Evolutionary conservation across 2,797 vertebrate genomes (phyloP), one percentile per base, ranked within the genome.

Genomic region (Carduelis carduelis): DNA sequence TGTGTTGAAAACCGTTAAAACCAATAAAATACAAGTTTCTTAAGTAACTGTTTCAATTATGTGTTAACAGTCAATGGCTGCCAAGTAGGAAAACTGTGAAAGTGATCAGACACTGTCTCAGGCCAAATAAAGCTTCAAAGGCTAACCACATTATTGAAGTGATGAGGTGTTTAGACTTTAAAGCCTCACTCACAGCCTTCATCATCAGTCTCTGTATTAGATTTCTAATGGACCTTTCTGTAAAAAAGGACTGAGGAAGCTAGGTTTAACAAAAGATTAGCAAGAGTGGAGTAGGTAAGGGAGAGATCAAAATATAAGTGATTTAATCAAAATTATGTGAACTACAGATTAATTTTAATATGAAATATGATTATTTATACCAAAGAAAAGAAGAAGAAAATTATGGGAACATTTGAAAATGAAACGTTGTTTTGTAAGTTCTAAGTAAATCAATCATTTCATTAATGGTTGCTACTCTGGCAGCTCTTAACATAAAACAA

Each of bases 161-260:
- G 78, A 93, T 92, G 93, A 96, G 89, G 91, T 94, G 89, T 92
- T 96, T 80, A 86, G 85, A 41, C 69, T 90, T 96, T 90, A 96
- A 96, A 91, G 66, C 69, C 65, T n/a, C 63, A 53, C 43, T 65
- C 41, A 32, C 49, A 44, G 49, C 66, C 59, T 83, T 89, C 57
- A 77, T 32, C 17, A 22, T 60, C 30, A 57, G 41, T 53, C n/a
- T 68, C 46, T 71, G 41, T 50, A 70, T 68, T 90, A 83, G 8
- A 60, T 83, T 93, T 91, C 59, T 88, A 39, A 71, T 78, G 39
- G 49, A 60, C 24, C 27, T 79, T 89, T 87, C 30, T 70, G 26
- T 66, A 12, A 72, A 81, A 92, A 78, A 74, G 3, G 14, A 43
- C 27, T 27, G 46, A 72, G 34, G 22, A 85, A 92, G n/a, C 11